Evolutionary conservation across 1,140 invertebrate species (phyloP).

Genomic region (Nephotettix cincticeps): DNA sequence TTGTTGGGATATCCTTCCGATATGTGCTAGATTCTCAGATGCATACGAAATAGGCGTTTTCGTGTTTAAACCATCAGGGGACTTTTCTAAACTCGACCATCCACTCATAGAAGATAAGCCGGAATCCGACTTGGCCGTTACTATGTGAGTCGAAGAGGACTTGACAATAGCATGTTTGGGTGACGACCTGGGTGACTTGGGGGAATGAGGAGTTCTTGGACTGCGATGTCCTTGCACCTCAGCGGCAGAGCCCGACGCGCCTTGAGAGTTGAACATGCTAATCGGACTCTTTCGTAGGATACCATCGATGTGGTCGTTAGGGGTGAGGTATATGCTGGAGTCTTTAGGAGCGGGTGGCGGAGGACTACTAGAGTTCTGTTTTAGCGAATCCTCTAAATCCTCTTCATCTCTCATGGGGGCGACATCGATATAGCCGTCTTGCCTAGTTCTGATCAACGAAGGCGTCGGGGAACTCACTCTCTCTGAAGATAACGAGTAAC

Average conservation of each 20-base stretch:
- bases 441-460: conserved; percentile 61
- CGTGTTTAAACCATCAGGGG: conserved; percentile 54
- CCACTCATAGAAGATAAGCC: conserved; percentile 78
- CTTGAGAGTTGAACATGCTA: conserved; percentile 7
- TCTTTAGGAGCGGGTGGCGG: conserved; percentile 73
- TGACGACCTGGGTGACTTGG: conserved; percentile 70
- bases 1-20: conserved; percentile 29
- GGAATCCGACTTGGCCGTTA: conserved; percentile 76
- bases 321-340: conserved; percentile 27
- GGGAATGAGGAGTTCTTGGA: conserved; percentile 63
- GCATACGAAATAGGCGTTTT: conserved; percentile 29
- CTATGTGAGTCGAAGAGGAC: conserved; percentile 60
- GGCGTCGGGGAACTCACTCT: conserved; percentile 55
- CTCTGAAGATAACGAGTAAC: conserved; percentile 4
- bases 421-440: conserved; percentile 60
- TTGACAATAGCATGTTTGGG: conserved; percentile 63
- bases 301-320: not conserved
- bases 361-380: conserved; percentile 62
- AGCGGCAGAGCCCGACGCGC: not conserved
- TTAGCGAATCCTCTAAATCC: conserved; percentile 51
- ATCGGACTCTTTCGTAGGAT: conserved; percentile 1
- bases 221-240: conserved; percentile 55
- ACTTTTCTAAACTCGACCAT: conserved; percentile 82
- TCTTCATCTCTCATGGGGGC: conserved; percentile 49
- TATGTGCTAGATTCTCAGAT: conserved; percentile 27